Percentiles rank a stretch among this genome's conserved stretches.
These are phyloP conservation scores for Nysson spinosus DNA, from an alignment of 2,888 invertebrate genomes.

Conservation along the genomic window DNA sequence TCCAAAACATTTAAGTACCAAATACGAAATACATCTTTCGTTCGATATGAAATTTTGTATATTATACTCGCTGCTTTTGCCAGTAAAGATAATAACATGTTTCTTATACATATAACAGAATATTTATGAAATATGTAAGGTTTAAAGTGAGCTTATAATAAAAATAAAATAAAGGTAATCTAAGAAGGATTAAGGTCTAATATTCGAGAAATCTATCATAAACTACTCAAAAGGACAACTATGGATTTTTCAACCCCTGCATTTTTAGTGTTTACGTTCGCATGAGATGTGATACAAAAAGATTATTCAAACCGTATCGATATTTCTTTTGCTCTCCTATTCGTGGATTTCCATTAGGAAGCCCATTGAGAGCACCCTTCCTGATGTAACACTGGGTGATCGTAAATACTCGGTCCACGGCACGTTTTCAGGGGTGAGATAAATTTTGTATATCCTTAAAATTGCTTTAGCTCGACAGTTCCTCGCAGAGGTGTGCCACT, in stretches of 20 bases:
- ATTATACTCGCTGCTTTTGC: too few relatives aligned
- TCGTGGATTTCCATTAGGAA: constrained; percentile 6
- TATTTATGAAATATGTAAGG: too few relatives aligned
- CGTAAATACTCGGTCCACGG: constrained; percentile 4
- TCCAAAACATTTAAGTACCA: too few relatives aligned
- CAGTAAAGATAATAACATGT: too few relatives aligned
- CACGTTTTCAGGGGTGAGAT: neutral
- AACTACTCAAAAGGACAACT: neutral
- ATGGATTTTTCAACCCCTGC: neutral
- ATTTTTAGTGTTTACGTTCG: constrained; percentile 1
- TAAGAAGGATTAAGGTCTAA: too few relatives aligned
- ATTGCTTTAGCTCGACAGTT: constrained; percentile 8
- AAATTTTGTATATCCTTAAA: constrained; percentile 13
- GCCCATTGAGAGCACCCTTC: constrained; percentile 7
- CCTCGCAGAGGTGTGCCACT: constrained; percentile 8
- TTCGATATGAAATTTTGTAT: too few relatives aligned
- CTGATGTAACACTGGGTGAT: neutral
- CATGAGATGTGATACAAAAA: neutral
- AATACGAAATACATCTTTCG: too few relatives aligned
- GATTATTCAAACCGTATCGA: neutral
- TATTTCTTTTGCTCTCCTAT: neutral
- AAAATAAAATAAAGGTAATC: too few relatives aligned
- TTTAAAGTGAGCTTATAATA: too few relatives aligned
- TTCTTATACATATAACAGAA: too few relatives aligned
- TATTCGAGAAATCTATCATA: neutral